Evolutionary conservation across 2,113 vertebrate genomes (phyloP).

Genomic region (Elachura formosa): DNA sequence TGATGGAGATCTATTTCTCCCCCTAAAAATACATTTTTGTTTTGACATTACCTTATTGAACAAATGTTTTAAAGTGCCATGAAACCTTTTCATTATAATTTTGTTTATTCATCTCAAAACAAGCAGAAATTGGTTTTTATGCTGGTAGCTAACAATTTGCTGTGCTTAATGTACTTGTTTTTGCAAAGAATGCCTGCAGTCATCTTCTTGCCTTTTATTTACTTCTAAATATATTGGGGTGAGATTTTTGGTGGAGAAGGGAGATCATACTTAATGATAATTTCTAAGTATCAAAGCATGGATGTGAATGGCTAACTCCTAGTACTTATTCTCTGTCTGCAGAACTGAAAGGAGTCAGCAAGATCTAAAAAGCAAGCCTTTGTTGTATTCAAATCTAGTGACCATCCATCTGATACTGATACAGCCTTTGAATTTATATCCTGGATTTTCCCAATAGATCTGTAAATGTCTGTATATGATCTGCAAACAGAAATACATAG

Average conservation of each 20-base stretch:
- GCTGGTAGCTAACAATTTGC: background rate
- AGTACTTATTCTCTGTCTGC: background rate
- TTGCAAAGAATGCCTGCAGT: background rate
- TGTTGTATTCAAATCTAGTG: background rate
- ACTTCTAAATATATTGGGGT: background rate
- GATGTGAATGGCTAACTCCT: background rate
- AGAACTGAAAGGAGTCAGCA: background rate
- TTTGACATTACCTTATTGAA: background rate
- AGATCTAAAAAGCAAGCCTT: background rate
- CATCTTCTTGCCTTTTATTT: background rate
- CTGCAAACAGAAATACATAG: slow-evolving; percentile 31
- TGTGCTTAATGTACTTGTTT: background rate
- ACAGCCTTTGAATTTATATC: background rate
- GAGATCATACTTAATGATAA: background rate
- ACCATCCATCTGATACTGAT: background rate
- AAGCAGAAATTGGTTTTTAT: slow-evolving; percentile 45
- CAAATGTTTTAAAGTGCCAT: background rate
- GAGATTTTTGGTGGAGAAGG: background rate
- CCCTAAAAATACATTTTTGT: background rate
- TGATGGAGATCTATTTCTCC: background rate
- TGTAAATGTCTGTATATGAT: slow-evolving; percentile 23
- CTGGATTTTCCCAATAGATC: slow-evolving; percentile 18
- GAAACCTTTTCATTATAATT: background rate
- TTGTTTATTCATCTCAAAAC: background rate
- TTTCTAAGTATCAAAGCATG: background rate